A percentile compares a stretch with the other conserved stretches of the same genome.
Evolutionary conservation across 2,888 invertebrate species (phyloP).

Genomic region (Anaspis maculata): DNA sequence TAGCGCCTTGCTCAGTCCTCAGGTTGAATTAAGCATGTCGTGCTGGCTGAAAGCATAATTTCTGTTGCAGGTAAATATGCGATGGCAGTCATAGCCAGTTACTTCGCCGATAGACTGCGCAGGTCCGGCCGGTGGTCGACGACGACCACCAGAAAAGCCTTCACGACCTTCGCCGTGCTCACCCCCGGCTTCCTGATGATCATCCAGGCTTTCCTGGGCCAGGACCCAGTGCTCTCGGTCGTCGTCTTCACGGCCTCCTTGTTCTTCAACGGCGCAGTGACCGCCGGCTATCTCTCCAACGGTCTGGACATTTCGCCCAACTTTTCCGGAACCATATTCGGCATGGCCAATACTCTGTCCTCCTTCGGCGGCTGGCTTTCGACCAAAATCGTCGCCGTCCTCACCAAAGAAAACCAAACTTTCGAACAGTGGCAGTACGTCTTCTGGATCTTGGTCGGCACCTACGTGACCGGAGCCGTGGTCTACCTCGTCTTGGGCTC

Average conservation of each 20-base stretch:
- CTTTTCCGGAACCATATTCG: slow-evolving; percentile 83
- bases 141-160: slow-evolving; percentile 62
- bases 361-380: slow-evolving; percentile 77
- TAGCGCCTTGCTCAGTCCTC: no score
- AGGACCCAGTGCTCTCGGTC: slow-evolving; percentile 63
- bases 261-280: slow-evolving; percentile 78
- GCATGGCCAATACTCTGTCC: slow-evolving; percentile 78
- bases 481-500: slow-evolving; percentile 57
- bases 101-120: slow-evolving; percentile 63
- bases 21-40: no score
- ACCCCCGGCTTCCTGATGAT: slow-evolving; percentile 67
- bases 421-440: slow-evolving; percentile 73
- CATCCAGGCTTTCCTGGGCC: slow-evolving; percentile 62
- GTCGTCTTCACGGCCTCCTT: slow-evolving; percentile 70
- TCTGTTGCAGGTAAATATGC: slow-evolving; percentile 57
- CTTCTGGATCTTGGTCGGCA: slow-evolving; percentile 68
- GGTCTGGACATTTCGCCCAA: slow-evolving; percentile 83
- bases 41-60: no score
- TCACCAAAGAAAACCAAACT: slow-evolving; percentile 66
- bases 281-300: slow-evolving; percentile 78
- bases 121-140: slow-evolving; percentile 61
- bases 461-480: slow-evolving; percentile 60
- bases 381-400: slow-evolving; percentile 68
- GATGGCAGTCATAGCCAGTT: slow-evolving; percentile 67
- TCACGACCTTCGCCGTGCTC: slow-evolving; percentile 56